These are phyloP conservation scores for Gymnothorax javanicus DNA, from an alignment of 2,797 vertebrate genomes.

Conservation along the genomic window DNA sequence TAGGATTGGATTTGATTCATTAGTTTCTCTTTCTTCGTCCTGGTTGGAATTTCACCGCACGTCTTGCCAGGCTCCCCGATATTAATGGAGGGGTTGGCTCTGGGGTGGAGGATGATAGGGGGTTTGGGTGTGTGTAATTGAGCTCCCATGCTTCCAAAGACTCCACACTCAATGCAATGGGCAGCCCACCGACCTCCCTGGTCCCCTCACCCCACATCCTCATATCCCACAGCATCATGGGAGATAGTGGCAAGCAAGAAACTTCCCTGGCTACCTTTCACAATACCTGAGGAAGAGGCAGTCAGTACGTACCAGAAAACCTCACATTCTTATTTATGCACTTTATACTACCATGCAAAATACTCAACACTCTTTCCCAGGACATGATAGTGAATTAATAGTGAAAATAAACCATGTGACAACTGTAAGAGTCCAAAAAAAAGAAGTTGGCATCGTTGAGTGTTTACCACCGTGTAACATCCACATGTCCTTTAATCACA, in stretches of 20 bases:
- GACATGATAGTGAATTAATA: constrained; percentile 21
- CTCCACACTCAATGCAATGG: constrained; percentile 8
- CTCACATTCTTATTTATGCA: not conserved
- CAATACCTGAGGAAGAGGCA: not conserved
- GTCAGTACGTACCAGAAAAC: not conserved
- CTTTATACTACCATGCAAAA: not conserved
- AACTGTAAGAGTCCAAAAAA: too few species aligned
- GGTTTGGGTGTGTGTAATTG: constrained; percentile 54
- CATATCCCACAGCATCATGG: constrained; percentile 23
- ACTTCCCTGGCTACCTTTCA: constrained; percentile 5
- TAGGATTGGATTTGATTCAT: constrained; percentile 91
- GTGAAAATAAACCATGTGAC: too few species aligned
- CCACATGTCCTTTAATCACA: too few species aligned
- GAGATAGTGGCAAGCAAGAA: not conserved
- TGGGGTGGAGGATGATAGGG: constrained; percentile 29
- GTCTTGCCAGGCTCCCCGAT: constrained; percentile 75
- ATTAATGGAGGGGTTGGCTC: constrained; percentile 65
- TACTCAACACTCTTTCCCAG: constrained; percentile 23
- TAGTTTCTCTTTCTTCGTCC: constrained; percentile 83
- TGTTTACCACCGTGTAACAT: too few species aligned
- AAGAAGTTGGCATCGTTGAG: too few species aligned
- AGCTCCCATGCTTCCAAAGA: constrained; percentile 44
- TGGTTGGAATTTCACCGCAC: constrained; percentile 86
- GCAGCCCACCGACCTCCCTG: not conserved
- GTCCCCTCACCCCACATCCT: not conserved